Evolutionary conservation across 2,113 vertebrate genomes (phyloP).

Genomic region (Cyanoramphus novaezelandiae): DNA sequence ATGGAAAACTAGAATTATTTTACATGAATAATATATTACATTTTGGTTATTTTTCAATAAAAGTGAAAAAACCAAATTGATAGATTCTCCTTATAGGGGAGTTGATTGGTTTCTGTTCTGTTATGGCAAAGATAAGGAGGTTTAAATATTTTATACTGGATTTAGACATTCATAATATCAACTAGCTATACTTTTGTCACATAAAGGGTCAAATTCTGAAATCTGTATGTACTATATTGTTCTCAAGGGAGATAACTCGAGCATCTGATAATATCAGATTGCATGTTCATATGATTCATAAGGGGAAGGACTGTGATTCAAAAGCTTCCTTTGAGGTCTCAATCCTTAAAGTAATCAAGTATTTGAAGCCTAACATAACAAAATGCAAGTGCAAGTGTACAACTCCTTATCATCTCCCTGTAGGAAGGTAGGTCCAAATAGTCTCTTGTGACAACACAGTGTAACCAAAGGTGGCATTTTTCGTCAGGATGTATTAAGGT

Average conservation of each 20-base stretch:
- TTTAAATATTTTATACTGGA: background rate
- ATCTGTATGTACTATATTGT: background rate
- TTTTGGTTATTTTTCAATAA: background rate
- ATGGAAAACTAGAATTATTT: background rate
- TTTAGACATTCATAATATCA: background rate
- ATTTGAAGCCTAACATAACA: background rate
- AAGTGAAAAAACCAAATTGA: background rate
- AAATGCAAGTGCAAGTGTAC: background rate
- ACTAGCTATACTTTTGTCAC: background rate
- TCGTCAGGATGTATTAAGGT: background rate
- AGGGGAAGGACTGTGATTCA: background rate
- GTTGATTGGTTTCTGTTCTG: background rate
- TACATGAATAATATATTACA: fast-evolving
- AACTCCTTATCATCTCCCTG: background rate
- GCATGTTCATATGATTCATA: background rate
- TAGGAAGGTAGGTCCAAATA: background rate
- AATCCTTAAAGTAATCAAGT: background rate
- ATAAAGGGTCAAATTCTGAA: background rate
- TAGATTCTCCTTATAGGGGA: background rate
- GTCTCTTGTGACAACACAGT: background rate
- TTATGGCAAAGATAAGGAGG: background rate
- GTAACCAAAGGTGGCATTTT: background rate
- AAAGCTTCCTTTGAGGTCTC: background rate
- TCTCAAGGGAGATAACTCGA: background rate
- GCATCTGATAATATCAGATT: background rate